Evolutionary conservation across 2,888 invertebrate species (phyloP).

Genomic region (Bombyx huttoni): DNA sequence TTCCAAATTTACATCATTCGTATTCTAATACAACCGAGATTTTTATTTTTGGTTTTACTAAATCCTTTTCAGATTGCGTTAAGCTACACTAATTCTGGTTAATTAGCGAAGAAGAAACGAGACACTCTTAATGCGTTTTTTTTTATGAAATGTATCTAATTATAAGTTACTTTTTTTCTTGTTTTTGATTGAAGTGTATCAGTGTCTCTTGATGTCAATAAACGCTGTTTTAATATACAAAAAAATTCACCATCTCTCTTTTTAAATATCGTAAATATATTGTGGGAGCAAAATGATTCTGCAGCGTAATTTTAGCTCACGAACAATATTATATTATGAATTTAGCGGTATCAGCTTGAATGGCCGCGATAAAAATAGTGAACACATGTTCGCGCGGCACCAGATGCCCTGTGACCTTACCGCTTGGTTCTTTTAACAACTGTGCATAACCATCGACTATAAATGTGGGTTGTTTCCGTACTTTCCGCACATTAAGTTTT

Average conservation of each 20-base stretch:
- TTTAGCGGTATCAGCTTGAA: slow-evolving; percentile 48
- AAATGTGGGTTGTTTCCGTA: slow-evolving; percentile 36
- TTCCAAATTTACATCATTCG: neutral
- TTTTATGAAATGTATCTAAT: neutral
- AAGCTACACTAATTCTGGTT: neutral
- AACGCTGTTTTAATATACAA: too few relatives aligned
- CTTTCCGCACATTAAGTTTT: slow-evolving; percentile 33
- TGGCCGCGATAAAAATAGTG: slow-evolving; percentile 58
- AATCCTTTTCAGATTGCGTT: neutral
- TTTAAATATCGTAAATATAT: too few relatives aligned
- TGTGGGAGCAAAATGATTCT: too few relatives aligned
- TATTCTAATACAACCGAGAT: neutral
- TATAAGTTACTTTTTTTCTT: too few relatives aligned
- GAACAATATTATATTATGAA: slow-evolving; percentile 7
- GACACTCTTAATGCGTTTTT: neutral
- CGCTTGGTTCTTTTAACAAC: slow-evolving; percentile 36
- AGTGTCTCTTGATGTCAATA: neutral
- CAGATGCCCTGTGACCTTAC: slow-evolving; percentile 69
- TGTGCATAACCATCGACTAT: slow-evolving; percentile 29
- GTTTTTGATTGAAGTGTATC: neutral
- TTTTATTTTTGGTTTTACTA: neutral
- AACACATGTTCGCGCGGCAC: slow-evolving; percentile 49
- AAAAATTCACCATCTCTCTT: too few relatives aligned
- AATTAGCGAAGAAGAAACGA: neutral
- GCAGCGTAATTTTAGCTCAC: neutral